Evolutionary conservation across 2,888 invertebrate genomes (phyloP), one percentile per base, ranked within the genome.

Genomic region (Drosophila kambysellisi): DNA sequence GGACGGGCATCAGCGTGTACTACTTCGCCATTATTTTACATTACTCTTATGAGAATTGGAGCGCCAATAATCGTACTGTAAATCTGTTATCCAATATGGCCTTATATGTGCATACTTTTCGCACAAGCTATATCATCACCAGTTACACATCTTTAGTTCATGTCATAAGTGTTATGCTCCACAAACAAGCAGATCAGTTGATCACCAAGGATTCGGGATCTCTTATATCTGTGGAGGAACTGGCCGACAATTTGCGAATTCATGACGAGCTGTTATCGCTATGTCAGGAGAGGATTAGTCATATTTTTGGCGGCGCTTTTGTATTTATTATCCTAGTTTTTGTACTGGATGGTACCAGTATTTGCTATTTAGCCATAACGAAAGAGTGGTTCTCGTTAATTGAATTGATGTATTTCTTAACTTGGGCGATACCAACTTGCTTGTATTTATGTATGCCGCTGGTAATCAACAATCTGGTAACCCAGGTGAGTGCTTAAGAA

Each of bases 221-320:
- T 15, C 4, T 0, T 1, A n/a, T 30, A 12, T 33, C 57, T 9
- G 0, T 61, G 12, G 29, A 29, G 9, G 11, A 58, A 30, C 12
- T 81, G 3, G 70, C 50, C 0, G 11, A 15, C 4, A 50, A 35
- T 15, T 41, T 80, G 25, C 30, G 11, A 4, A 37, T 54, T 9
- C 74, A 84, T n/a, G 73, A 84, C 41, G 56, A 73, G n/a, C 61
- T 80, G 1, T 8, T 70, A 3, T 48, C 81, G 25, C 53, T 81
- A 8, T 56, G 73, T 15, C 67, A 77, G 29, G 33, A 66, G 15
- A 59, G 77, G 20, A 60, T 80, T 8, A 54, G 65, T 29, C 39
- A 67, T 2, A 30, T 84, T 0, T 84, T 70, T n/a, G 80, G 80
- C 0, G 82, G 67, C 12, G 30, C 62, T 3, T 56, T 80, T 35